Base-by-base conservation (phyloP, 2,797 vertebrate species). In the Gallinago stenura region DNA sequence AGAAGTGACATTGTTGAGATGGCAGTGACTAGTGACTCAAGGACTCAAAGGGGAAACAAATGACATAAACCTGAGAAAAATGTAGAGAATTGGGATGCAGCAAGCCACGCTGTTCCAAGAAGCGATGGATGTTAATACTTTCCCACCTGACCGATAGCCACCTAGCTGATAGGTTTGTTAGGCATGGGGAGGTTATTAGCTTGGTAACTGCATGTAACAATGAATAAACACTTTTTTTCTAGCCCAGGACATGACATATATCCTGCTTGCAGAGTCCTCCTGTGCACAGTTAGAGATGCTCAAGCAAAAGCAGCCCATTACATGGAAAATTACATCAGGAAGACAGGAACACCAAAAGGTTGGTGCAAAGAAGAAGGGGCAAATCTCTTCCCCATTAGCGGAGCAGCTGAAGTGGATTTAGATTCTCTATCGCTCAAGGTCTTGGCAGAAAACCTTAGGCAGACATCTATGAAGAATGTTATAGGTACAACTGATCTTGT, bases 341-440 rank as follows among this genome's bases (percentile, higher is more conserved):
- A 21, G 19, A 64, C 8, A 6, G 4, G 39, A 75, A 48, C 15
- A 56, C 8, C 0, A 6, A 84, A 70, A 25, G 12, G 3, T 0
- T 72, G 41, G 22, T 53, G 21, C 19, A 71, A 57, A 76, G 41
- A 53, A 62, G 15, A n/a, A 62, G 11, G 15, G 4, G 3, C 3
- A 65, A 75, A 88, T 31, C 20, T 69, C 22, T 70, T n/a, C 35
- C 30, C 25, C 8, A 3, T 12, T 4, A 65, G 28, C 5, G 6
- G 19, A 83, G 17, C 18, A 75, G 6, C 1, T 6, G 6, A 25
- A 6, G 1, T n/a, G 25, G 8, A 4, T 87, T 75, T 65, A 21
- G 30, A 30, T 46, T 68, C 12, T 37, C 6, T 43, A 2, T 50
- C 77, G 7, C 10, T 72, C 35, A 78, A 86, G 12, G 6, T 22